These are phyloP conservation scores for Ypsolopha scabrella DNA, from an alignment of 2,888 invertebrate species.

Conservation along the genomic window DNA sequence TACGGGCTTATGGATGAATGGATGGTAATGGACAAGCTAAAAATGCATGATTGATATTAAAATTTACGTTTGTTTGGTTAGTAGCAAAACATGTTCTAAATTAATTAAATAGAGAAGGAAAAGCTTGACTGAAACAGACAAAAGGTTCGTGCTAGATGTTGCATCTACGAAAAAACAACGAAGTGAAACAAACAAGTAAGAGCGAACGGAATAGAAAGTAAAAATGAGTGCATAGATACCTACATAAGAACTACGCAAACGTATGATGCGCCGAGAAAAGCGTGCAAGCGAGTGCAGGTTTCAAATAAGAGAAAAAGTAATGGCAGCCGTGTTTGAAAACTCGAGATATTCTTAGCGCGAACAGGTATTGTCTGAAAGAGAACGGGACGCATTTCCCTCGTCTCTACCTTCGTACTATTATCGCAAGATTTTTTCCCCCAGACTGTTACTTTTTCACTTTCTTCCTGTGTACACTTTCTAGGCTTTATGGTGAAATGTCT, in stretches of 20 bases:
- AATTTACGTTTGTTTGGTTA: too few species aligned
- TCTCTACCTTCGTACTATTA: constrained; percentile 32
- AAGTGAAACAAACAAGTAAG: constrained; percentile 41
- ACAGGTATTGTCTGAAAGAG: constrained; percentile 36
- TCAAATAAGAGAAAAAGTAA: constrained; percentile 58
- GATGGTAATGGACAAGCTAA: too few species aligned
- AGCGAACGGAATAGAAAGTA: constrained; percentile 69
- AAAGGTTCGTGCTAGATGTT: too few species aligned
- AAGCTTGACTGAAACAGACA: too few species aligned
- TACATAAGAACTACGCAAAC: constrained; percentile 52
- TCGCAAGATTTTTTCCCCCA: constrained; percentile 52
- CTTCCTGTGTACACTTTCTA: constrained; percentile 67
- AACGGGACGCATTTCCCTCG: constrained; percentile 29
- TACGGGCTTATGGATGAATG: too few species aligned
- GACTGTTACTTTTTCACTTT: constrained; percentile 59
- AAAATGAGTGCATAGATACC: constrained; percentile 60
- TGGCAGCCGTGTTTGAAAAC: constrained; percentile 45
- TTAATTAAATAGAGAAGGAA: too few species aligned
- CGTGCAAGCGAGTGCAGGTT: constrained; percentile 41
- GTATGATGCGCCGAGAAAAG: constrained; percentile 39
- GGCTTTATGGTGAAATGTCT: constrained; percentile 64
- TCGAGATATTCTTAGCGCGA: constrained; percentile 20
- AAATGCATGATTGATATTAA: too few species aligned
- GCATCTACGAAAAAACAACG: too few species aligned
- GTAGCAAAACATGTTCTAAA: too few species aligned